phyloP scores from a whole-genome alignment of 2,113 vertebrate species.

The Notiomystis cincta region DNA sequence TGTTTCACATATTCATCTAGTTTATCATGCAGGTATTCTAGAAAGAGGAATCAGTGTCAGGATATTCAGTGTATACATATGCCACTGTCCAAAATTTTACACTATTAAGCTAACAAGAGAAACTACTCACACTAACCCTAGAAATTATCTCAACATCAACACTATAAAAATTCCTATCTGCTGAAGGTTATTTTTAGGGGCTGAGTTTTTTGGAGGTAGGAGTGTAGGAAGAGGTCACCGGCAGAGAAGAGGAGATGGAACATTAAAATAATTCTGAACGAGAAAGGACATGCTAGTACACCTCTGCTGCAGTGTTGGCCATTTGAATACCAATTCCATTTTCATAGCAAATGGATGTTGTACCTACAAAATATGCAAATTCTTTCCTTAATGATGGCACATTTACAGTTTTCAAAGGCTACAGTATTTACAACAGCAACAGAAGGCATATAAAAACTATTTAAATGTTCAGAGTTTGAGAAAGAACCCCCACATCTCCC shows the following conservation, averaged over 20 bases:
- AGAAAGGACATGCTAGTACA: background rate
- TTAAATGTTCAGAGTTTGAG: background rate
- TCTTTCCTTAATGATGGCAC: background rate
- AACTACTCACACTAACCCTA: background rate
- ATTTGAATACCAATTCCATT: background rate
- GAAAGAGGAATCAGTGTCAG: slow-evolving; percentile 32
- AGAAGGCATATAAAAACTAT: background rate
- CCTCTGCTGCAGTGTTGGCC: background rate
- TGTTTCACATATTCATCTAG: slow-evolving; percentile 88
- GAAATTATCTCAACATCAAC: background rate
- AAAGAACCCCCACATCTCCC: background rate
- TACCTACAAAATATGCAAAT: background rate
- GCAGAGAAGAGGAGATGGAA: background rate
- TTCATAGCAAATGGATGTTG: background rate
- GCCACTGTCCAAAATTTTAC: background rate
- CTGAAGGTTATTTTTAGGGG: background rate
- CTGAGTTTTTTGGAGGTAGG: background rate
- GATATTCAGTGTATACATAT: background rate
- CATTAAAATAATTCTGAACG: background rate
- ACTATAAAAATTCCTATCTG: background rate
- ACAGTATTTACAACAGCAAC: background rate
- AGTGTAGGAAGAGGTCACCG: background rate
- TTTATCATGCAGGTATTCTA: slow-evolving; percentile 87
- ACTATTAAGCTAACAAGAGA: background rate
- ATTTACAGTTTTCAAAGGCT: background rate